Evolutionary conservation across 2,888 invertebrate genomes (phyloP).

Genomic region (Rutpela maculata): DNA sequence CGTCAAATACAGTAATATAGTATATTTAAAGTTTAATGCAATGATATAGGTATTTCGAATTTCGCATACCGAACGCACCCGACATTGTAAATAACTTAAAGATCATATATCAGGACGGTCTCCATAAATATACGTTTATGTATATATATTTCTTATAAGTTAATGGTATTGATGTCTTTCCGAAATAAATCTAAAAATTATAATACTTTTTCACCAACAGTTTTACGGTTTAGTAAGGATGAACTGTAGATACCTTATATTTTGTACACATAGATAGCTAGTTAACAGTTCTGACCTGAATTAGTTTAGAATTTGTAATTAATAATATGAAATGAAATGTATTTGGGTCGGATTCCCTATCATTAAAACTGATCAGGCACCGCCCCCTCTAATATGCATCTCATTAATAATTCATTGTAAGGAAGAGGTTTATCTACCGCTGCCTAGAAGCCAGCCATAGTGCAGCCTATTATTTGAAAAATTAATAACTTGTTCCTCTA

Average conservation of each 20-base stretch:
- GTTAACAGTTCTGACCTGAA: not conserved
- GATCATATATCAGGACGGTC: conserved; percentile 35
- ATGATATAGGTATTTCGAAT: conserved; percentile 39
- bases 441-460: not conserved
- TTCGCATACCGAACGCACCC: conserved; percentile 39
- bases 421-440: not conserved
- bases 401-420: not conserved
- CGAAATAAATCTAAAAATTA: not conserved
- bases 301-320: not conserved
- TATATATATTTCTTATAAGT: not conserved
- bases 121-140: conserved; percentile 35
- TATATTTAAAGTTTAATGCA: conserved; percentile 61
- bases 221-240: not conserved
- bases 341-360: not conserved
- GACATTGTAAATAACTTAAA: conserved; percentile 37
- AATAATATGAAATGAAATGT: not conserved
- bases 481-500: not conserved
- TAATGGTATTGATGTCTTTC: not conserved
- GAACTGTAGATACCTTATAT: not conserved
- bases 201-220: not conserved
- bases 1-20: conserved; percentile 65
- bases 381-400: not conserved
- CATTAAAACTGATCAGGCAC: not conserved
- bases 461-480: not conserved
- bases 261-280: not conserved